A percentile compares a stretch with the other conserved stretches of the same genome.
Conservation (phyloP, 1,140 invertebrate genomes). For the Meloidogyne hapla region DNA sequence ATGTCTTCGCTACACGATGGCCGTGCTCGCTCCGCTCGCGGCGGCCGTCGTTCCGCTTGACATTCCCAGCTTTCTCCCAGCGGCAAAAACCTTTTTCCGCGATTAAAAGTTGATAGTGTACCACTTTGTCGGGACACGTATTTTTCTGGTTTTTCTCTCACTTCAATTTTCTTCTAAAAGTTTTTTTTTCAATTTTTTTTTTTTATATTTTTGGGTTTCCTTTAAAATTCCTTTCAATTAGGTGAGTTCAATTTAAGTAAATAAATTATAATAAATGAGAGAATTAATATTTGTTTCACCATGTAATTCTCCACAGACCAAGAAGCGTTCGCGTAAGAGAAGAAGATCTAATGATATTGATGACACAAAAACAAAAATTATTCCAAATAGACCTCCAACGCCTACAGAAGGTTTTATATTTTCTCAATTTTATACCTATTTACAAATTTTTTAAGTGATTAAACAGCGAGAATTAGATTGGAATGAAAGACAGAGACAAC, state of each 20-base stretch:
- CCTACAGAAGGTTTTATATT: slow-evolving; percentile 48
- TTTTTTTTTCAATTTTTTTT: background rate
- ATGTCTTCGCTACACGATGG: too few species aligned
- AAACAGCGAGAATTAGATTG: slow-evolving; percentile 57
- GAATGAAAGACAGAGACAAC: slow-evolving; percentile 46
- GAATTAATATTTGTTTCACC: background rate
- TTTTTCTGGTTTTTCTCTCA: too few species aligned
- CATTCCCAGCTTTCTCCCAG: too few species aligned
- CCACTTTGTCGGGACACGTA: too few species aligned
- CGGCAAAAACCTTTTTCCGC: too few species aligned
- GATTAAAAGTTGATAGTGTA: too few species aligned
- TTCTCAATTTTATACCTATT: slow-evolving; percentile 22
- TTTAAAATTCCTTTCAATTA: too few species aligned
- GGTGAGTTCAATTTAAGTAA: background rate
- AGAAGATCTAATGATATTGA: slow-evolving; percentile 1
- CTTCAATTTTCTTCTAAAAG: too few species aligned
- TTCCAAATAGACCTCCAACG: slow-evolving; percentile 42
- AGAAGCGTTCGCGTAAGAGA: background rate
- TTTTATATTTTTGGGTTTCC: too few species aligned
- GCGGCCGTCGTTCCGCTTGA: too few species aligned
- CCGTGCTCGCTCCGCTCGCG: too few species aligned
- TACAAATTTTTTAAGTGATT: slow-evolving; percentile 46
- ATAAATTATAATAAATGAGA: background rate
- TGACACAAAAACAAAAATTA: slow-evolving; percentile 39
- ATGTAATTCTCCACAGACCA: background rate